phyloP scores from a whole-genome alignment of 2,888 invertebrate species.

The Bimastos eiseni region DNA sequence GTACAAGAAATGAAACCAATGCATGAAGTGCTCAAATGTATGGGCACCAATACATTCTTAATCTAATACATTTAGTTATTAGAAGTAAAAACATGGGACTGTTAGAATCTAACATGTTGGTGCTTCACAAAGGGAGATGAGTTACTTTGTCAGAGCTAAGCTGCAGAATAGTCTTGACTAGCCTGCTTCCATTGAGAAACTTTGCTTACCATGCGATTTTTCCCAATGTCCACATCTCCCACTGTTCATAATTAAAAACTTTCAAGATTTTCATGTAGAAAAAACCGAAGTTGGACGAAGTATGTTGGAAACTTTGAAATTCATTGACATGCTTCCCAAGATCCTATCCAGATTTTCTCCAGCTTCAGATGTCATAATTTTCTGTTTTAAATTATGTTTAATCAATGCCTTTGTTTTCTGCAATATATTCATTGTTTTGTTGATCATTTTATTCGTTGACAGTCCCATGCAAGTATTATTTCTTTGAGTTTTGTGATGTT shows the following conservation, averaged over 20 bases:
- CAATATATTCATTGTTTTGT: slow-evolving; percentile 3
- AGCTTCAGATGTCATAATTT: neutral
- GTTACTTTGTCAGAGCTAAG: neutral
- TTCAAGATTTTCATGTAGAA: neutral
- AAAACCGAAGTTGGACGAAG: neutral
- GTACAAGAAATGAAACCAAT: neutral
- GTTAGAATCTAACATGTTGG: neutral
- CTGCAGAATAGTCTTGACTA: neutral
- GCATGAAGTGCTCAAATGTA: neutral
- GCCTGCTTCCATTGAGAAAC: neutral
- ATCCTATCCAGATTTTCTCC: neutral
- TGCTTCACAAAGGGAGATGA: neutral
- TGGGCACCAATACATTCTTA: neutral
- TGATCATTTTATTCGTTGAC: neutral
- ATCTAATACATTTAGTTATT: neutral
- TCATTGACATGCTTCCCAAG: neutral
- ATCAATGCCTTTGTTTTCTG: neutral
- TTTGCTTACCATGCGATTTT: neutral
- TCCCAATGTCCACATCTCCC: neutral
- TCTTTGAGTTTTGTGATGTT: neutral
- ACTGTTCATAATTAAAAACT: too few species aligned
- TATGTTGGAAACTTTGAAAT: neutral
- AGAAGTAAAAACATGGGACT: neutral
- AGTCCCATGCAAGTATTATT: neutral
- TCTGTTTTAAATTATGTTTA: slow-evolving; percentile 9